A percentile compares a stretch with the other conserved stretches of the same genome.
These are phyloP conservation scores for Coryphaenoides rupestris DNA, from an alignment of 2,113 vertebrate genomes.

Conservation along the genomic window DNA sequence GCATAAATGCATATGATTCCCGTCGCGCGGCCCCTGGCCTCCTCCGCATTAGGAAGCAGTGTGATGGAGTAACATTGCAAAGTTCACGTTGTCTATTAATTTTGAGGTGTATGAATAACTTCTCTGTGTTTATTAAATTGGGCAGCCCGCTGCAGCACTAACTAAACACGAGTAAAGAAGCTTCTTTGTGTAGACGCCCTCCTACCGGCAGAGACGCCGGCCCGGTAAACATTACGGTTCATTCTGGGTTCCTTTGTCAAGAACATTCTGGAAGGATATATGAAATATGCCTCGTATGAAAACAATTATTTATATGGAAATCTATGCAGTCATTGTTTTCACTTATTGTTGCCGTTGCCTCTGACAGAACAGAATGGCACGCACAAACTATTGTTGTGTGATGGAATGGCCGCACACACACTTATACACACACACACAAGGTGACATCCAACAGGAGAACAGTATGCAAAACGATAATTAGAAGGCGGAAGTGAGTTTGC, in stretches of 20 bases:
- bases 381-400: constrained; percentile 20
- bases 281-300: no score
- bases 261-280: no score
- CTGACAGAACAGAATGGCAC: background rate
- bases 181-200: background rate
- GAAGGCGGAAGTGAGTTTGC: no score
- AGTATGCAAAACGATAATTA: no score
- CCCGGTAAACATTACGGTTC: constrained; percentile 26
- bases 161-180: constrained; percentile 23
- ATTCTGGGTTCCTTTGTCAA: constrained; percentile 1
- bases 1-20: constrained; percentile 79
- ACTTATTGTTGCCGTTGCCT: no score
- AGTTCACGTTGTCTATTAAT: constrained; percentile 66
- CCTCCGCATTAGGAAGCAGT: constrained; percentile 36
- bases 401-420: background rate
- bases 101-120: constrained; percentile 57
- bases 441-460: no score
- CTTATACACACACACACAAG: constrained; percentile 18
- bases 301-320: no score
- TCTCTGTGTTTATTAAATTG: constrained; percentile 46
- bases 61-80: constrained; percentile 34
- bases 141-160: constrained; percentile 32
- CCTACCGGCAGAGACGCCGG: constrained; percentile 26
- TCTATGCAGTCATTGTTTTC: no score
- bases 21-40: no score